These are phyloP conservation scores for Thinocorus orbignyianus DNA, from an alignment of 2,113 vertebrate species.

Conservation along the genomic window DNA sequence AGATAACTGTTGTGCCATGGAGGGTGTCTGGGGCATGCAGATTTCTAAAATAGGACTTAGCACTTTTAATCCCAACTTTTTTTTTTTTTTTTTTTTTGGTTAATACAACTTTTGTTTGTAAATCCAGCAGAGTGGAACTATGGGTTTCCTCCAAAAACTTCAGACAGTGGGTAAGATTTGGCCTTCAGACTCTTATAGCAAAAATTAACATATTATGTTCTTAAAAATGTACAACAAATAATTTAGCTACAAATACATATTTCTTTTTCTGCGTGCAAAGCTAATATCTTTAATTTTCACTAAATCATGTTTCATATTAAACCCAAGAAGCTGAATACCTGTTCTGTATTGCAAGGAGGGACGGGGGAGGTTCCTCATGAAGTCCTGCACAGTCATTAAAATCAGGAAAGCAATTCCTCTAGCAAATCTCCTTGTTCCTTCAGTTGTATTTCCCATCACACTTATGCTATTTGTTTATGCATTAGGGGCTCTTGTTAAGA, in stretches of 20 bases:
- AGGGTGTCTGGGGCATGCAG: not conserved
- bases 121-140: not conserved
- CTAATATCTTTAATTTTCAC: slow-evolving; percentile 6
- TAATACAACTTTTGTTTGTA: not conserved
- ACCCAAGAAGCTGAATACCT: slow-evolving; percentile 20
- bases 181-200: not conserved
- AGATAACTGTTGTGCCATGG: not conserved
- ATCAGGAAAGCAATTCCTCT: not conserved
- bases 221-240: not conserved
- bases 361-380: not conserved
- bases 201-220: not conserved
- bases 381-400: slow-evolving; percentile 18
- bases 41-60: not conserved
- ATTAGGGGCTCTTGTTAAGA: slow-evolving; percentile 45
- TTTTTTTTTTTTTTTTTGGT: not conserved
- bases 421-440: slow-evolving; percentile 39
- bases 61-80: not conserved
- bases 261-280: not conserved
- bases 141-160: not conserved
- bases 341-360: slow-evolving; percentile 7
- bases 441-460: slow-evolving; percentile 63
- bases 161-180: not conserved
- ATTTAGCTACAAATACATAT: not conserved
- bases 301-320: not conserved
- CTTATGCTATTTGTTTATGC: slow-evolving; percentile 62